Evolutionary conservation across 2,888 invertebrate genomes (phyloP), one percentile per base, ranked within the genome.

Genomic region (Deroplatys truncata): DNA sequence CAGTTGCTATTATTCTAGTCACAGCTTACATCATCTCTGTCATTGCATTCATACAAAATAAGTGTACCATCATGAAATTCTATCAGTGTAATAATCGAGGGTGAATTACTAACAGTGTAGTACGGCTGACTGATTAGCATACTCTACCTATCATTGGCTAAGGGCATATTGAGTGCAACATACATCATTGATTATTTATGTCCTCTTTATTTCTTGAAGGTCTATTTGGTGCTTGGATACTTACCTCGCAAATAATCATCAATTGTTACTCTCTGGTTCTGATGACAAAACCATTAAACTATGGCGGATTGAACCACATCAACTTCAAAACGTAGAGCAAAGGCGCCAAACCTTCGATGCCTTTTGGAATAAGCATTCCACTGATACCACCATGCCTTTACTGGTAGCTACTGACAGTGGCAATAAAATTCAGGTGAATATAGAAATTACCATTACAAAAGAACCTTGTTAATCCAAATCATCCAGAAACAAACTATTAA

Each of bases 251-350:
- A 92, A 92, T 31, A 89, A 49, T 56, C 92, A 92, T 86, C 92
- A 93, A 86, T 91, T 92, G 13, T 91, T 93, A 49, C 90, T 93
- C 16, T 92, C 92, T 9, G 92, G 92, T 82, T 92, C 92, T 5
- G 92, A 92, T 89, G 92, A 92, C 90, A 92, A 92, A 89, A 92
- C 92, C 1, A 91, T 93, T 25, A 92, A 92, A 90, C 92, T 92
- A 84, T 93, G 92, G 92, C 92, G 92, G 82, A 92, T 93, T 84
- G 92, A 92, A 88, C 92, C 92, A 10, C 88, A 90, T 28, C 91
- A 92, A 72, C 90, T 92, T 16, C 86, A 91, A 10, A 72, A 72
- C 2, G 56, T 72, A 7, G 56, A 72, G 56, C 56, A 72, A 72
- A 72, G 56, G 20, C 56, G 25, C 20, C 91, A 92, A 0, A 90